Evolutionary conservation across 37 sponge, comb jelly and placozoan genomes (phyloP).

Genomic region (Geodia barretti): DNA sequence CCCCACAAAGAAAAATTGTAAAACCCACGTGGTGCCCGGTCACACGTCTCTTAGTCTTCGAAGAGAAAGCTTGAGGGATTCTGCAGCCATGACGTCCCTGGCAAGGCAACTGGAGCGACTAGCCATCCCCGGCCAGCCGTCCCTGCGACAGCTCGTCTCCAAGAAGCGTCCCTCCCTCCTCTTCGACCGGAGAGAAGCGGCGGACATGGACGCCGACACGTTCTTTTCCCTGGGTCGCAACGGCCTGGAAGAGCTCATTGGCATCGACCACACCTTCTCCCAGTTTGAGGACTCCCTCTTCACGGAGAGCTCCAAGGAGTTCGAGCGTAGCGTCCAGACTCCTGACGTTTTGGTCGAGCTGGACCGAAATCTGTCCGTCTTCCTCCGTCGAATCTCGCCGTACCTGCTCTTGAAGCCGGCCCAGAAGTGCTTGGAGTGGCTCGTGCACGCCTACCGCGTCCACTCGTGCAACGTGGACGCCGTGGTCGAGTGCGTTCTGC

Average conservation of each 20-base stretch:
- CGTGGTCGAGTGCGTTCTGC: constrained; percentile 89
- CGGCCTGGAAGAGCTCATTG: constrained; percentile 89
- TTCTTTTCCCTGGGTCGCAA: constrained; percentile 69
- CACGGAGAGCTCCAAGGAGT: constrained; percentile 58
- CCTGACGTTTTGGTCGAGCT: constrained; percentile 49
- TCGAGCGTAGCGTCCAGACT: constrained; percentile 69
- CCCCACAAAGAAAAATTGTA: background rate
- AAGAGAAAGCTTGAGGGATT: too few relatives aligned
- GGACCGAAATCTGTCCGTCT: constrained; percentile 53
- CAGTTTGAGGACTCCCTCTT: constrained; percentile 73
- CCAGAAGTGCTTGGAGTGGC: constrained; percentile 95
- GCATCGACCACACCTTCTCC: constrained; percentile 59
- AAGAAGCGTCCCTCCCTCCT: constrained; percentile 73
- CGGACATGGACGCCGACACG: constrained; percentile 58
- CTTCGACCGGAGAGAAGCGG: constrained; percentile 69
- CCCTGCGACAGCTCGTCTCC: constrained; percentile 39
- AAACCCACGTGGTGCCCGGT: background rate
- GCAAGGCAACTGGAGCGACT: constrained; percentile 75
- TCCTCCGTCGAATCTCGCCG: constrained; percentile 78
- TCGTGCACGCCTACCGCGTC: constrained; percentile 74
- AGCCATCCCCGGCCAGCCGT: constrained; percentile 74
- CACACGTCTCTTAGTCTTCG: too few relatives aligned
- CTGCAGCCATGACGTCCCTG: constrained; percentile 50
- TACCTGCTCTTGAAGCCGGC: constrained; percentile 86
- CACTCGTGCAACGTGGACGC: constrained; percentile 75